Base-by-base conservation (phyloP, 2,113 vertebrate species). In the Microcebus lehilahytsara region DNA sequence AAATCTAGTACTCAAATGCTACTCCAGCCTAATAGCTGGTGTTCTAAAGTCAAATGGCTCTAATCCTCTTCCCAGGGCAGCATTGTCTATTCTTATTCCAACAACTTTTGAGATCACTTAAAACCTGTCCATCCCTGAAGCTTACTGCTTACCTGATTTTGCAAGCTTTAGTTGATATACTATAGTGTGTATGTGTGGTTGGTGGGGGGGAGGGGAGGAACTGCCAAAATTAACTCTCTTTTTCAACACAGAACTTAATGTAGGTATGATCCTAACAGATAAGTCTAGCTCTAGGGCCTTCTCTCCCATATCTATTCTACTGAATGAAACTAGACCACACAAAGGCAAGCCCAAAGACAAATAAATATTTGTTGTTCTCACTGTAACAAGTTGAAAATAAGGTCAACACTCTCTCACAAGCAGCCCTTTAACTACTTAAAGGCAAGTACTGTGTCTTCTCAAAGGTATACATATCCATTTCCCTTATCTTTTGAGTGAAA, bases 371-470 rank as follows among this genome's bases (percentile, higher is more conserved):
- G n/a, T 19, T 95, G 19, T 53, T 89, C 72, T 94, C 53, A 94
- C 32, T 62, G 34, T 80, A 91, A 88, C 51, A 95, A 93, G 49
- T 30, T 91, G 69, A 93, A 97, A 93, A 93, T 60, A 89, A 97
- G 67, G 8, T 94, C 85, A 95, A 75, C 19, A 32, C 60, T 74
- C 40, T 85, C 49, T 42, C 4, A 95, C 37, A 74, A 69, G 51
- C n/a, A 75, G 46, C 64, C 11, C 16, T 66, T 91, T 90, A 90
- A 95, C 34, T 88, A 67, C 23, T 80, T 75, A 60, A 80, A 94
- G 42, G 77, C 34, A 96, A 94, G 12, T 62, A 81, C 1, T 94
- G 4, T 62, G 5, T 84, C 85, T 90, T 96, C 85, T 91, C 80
- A 78, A 83, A 90, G 34, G 22, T 93, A 85, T 79, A 93, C 46